Evolutionary conservation across 2,113 vertebrate species (phyloP), one percentile per base, ranked within the genome.

Genomic region (Ophiodon elongatus): DNA sequence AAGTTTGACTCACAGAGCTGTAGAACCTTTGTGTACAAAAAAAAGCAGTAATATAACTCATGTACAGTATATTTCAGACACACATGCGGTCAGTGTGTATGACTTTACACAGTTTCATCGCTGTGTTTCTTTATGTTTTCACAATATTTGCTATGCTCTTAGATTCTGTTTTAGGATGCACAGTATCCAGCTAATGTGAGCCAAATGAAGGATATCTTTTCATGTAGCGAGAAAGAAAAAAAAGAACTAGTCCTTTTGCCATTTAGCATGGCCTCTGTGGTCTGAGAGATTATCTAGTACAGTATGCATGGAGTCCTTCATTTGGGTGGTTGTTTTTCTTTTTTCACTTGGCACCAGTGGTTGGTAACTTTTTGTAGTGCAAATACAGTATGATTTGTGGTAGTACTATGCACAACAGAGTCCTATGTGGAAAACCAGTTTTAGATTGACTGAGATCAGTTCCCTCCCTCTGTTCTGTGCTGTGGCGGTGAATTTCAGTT

Each of bases 161-260:
- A 85, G 90, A 83, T 84, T 89, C 83, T 72, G 84, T 89, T 90
- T 74, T 45, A 92, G 88, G 88, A 89, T 73, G 50, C 84, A 81
- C 74, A 56, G 73, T 79, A 78, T 92, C 90, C 90, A 91, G 75
- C 82, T 89, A 92, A 91, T 90, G 82, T 94, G 91, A 94, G 90
- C 92, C 94, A 91, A 93, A 91, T 94, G 92, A 95, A 94, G 94
- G 92, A 93, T 84, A 84, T 92, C 54, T 91, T 93, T 91, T 92
- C 85, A 91, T 93, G 94, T 94, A 94, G 93, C 92, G 93, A 86
- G 82, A 88, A 81, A 66, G 50, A 50, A 76, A 2, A 74, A 77
- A 75, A 80, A 82, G 37, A 82, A 88, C n/a, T 60, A 8, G 84
- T 90, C 77, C 68, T 91, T 83, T 79, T 74, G 70, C 79, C 73